A percentile compares a stretch with the other conserved stretches of the same genome.
Conservation (phyloP, 2,113 vertebrate genomes). For the Actenoides hombroni region DNA sequence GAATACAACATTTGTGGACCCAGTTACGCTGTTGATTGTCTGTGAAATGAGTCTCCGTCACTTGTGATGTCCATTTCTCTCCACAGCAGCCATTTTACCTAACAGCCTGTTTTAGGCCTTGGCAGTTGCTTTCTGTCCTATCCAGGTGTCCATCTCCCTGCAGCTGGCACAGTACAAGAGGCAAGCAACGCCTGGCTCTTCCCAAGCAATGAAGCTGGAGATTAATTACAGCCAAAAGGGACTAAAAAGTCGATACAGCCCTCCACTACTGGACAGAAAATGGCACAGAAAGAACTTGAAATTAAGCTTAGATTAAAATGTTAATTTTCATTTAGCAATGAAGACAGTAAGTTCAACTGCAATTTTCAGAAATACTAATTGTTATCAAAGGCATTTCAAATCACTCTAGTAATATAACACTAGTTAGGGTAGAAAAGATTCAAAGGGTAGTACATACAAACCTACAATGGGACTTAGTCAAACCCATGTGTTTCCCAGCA, state of each 20-base stretch:
- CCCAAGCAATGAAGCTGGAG: neutral
- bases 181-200: neutral
- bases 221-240: neutral
- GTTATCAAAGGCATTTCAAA: neutral
- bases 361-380: neutral
- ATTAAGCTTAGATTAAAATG: neutral
- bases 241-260: neutral
- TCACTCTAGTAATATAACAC: neutral
- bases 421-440: neutral
- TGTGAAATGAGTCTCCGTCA: neutral
- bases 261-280: neutral
- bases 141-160: neutral
- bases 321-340: neutral
- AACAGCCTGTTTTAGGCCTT: neutral
- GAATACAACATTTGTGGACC: neutral
- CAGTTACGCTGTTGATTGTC: neutral
- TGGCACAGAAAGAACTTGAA: neutral
- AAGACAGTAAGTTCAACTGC: neutral
- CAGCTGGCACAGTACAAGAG: accelerated
- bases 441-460: neutral
- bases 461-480: neutral
- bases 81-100: neutral
- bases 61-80: neutral
- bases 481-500: neutral
- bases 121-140: neutral